A percentile compares a stretch with the other conserved stretches of the same genome.
These are phyloP conservation scores for Pseudochromis fuscus DNA, from an alignment of 2,797 vertebrate species.

Conservation along the genomic window DNA sequence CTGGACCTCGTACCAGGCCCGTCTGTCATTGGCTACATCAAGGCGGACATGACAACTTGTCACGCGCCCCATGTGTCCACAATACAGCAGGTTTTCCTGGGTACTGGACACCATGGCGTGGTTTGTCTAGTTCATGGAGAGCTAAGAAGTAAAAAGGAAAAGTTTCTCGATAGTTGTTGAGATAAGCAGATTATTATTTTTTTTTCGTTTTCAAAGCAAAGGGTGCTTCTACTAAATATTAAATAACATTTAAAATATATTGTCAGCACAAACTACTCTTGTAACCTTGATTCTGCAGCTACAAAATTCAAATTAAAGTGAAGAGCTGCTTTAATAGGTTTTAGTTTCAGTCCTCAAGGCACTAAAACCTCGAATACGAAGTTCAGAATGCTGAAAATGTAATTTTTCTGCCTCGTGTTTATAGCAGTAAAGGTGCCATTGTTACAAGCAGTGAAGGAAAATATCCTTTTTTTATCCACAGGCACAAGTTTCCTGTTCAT, in stretches of 20 bases:
- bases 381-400: slow-evolving; percentile 29
- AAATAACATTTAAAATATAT: slow-evolving; percentile 34
- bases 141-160: slow-evolving; percentile 2
- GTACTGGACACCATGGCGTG: neutral
- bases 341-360: slow-evolving; percentile 42
- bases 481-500: slow-evolving; percentile 14
- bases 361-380: slow-evolving; percentile 35
- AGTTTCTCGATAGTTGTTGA: slow-evolving; percentile 8
- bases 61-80: slow-evolving; percentile 24
- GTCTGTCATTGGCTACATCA: slow-evolving; percentile 53
- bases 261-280: slow-evolving; percentile 37
- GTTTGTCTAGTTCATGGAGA: neutral
- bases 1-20: slow-evolving; percentile 27
- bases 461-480: slow-evolving; percentile 14
- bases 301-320: slow-evolving; percentile 33
- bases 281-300: slow-evolving; percentile 26
- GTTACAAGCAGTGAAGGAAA: slow-evolving; percentile 3
- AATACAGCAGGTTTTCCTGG: neutral
- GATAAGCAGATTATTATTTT: neutral
- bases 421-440: slow-evolving; percentile 23
- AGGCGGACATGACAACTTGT: slow-evolving; percentile 37
- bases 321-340: slow-evolving; percentile 41
- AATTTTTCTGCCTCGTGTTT: slow-evolving; percentile 29
- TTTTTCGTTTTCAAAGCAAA: slow-evolving; percentile 3
- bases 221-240: slow-evolving; percentile 5